Evolutionary conservation across 2,888 invertebrate genomes (phyloP), one percentile per base, ranked within the genome.

Genomic region (Lepidocyrtinus sp.): DNA sequence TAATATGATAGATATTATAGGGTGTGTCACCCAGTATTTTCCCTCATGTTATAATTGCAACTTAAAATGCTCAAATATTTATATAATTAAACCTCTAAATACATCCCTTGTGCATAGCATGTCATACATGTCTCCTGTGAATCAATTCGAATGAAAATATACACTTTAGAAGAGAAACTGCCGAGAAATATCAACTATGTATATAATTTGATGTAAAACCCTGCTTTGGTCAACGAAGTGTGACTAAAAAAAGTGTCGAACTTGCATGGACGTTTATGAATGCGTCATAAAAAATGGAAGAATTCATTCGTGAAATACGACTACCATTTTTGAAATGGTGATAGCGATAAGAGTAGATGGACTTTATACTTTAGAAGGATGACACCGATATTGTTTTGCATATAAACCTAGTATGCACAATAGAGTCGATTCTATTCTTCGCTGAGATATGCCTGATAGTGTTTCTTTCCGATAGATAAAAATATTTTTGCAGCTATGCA

Each of bases 211-310:
- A n/a, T n/a, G n/a, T n/a, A n/a, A n/a, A n/a, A n/a, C n/a, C n/a
- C n/a, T 81, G 82, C 78, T 78, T 76, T 78, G 75, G 81, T 73
- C 83, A 82, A 64, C 77, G 81, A 81, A 83, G 80, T 84, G 84
- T 83, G 81, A 84, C 84, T 78, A 80, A 84, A 82, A 84, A 81
- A 75, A 62, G 69, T 65, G 26, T 50, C 71, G 25, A 63, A 63
- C 26, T 73, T 63, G 24, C 46, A 50, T 27, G 27, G 21, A 7
- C 15, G 27, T 21, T 64, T 7, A 36, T 21, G 17, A 63, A n/a
- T 3, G 25, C 22, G 22, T 15, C n/a, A 12, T 15, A 7, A n/a
- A 36, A 22, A 67, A 75, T 59, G 46, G 36, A 36, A 69, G 75
- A 75, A 69, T 61, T 69, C 62, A 75, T 12, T 62, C 68, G 69